A percentile compares a stretch with the other conserved stretches of the same genome.
Evolutionary conservation across 2,113 vertebrate species (phyloP).

Genomic region (Otus sunia): DNA sequence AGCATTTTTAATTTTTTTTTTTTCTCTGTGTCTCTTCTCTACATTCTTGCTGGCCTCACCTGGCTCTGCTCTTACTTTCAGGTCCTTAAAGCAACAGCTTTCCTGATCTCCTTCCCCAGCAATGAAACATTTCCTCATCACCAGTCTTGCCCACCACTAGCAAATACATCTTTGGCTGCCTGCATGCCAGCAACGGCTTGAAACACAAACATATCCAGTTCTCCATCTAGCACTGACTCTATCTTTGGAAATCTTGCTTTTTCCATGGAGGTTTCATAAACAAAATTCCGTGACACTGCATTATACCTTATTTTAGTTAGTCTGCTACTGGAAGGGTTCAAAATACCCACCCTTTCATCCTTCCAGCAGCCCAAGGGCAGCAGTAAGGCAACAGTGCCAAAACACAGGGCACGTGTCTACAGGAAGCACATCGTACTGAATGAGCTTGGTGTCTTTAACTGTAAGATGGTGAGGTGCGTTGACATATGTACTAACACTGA

Average conservation of each 20-base stretch:
- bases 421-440: background rate
- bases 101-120: background rate
- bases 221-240: background rate
- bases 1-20: background rate
- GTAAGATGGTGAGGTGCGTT: background rate
- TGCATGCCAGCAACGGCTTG: background rate
- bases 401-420: background rate
- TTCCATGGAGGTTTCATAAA: background rate
- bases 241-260: background rate
- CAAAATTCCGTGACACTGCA: background rate
- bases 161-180: background rate
- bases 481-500: accelerated
- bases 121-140: background rate
- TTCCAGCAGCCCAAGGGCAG: background rate
- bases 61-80: background rate
- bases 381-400: background rate
- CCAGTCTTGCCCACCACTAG: background rate
- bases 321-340: background rate
- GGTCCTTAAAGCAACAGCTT: background rate
- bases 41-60: background rate
- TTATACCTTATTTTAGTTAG: background rate
- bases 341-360: background rate
- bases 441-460: background rate
- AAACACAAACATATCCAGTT: background rate
- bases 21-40: background rate